phyloP scores from a whole-genome alignment of 2,888 invertebrate genomes.

The Spodoptera littoralis region DNA sequence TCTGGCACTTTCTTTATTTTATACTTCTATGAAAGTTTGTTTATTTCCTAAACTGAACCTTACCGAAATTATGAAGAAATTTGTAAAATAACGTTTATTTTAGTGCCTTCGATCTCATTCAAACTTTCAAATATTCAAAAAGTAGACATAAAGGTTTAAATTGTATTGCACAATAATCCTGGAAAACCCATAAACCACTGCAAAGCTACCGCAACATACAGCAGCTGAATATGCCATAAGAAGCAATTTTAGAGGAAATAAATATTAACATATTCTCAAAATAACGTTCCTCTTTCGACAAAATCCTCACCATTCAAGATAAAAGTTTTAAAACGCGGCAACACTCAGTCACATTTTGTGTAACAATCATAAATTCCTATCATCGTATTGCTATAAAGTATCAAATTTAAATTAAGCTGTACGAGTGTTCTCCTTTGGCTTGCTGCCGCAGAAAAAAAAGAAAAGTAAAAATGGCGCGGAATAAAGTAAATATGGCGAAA shows the following conservation, averaged over 20 bases:
- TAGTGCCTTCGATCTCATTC: neutral
- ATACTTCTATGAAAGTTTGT: constrained; percentile 57
- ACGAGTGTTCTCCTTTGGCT: constrained; percentile 56
- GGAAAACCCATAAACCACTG: constrained; percentile 19
- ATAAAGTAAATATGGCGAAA: constrained; percentile 57
- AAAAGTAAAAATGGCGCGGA: constrained; percentile 47
- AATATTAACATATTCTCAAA: constrained; percentile 37
- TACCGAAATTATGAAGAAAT: neutral
- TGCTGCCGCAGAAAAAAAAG: constrained; percentile 49
- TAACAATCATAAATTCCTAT: constrained; percentile 60
- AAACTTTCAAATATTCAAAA: neutral
- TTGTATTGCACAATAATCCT: constrained; percentile 1
- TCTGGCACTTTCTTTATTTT: constrained; percentile 69
- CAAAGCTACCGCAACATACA: constrained; percentile 21
- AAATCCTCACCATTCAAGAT: constrained; percentile 51
- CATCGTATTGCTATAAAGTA: constrained; percentile 64
- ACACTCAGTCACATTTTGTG: constrained; percentile 36
- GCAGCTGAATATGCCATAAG: constrained; percentile 29
- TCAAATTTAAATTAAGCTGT: constrained; percentile 75
- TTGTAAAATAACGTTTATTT: neutral
- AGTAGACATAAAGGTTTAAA: neutral
- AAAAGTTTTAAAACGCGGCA: constrained; percentile 41
- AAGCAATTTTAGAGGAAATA: constrained; percentile 21
- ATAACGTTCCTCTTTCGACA: constrained; percentile 35
- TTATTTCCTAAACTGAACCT: constrained; percentile 19